Percentiles rank a stretch among this genome's conserved stretches.
These are phyloP conservation scores for Ceyx margarethae DNA, from an alignment of 2,113 vertebrate genomes.

Conservation along the genomic window DNA sequence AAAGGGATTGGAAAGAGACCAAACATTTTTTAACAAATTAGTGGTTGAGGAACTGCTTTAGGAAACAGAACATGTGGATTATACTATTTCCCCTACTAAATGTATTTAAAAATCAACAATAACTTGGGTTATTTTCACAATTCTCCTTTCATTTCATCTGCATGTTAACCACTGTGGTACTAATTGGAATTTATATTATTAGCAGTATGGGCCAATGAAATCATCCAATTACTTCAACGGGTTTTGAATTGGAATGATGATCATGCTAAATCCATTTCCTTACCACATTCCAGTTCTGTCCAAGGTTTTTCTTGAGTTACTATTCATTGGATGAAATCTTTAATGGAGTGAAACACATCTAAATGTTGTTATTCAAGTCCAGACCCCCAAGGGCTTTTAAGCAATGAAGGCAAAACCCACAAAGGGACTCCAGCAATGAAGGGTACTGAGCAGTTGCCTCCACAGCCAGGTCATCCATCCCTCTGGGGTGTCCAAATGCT, in stretches of 20 bases:
- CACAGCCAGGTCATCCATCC: background rate
- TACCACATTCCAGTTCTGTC: background rate
- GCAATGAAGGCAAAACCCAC: background rate
- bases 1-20: background rate
- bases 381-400: background rate
- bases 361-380: background rate
- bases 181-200: background rate
- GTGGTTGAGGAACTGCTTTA: background rate
- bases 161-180: background rate
- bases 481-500: background rate
- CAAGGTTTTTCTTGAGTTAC: background rate
- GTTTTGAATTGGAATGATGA: background rate
- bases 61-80: background rate
- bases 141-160: background rate
- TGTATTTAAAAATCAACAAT: background rate
- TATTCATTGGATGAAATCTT: background rate
- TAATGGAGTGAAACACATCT: background rate
- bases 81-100: background rate
- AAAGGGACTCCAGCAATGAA: background rate
- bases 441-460: background rate
- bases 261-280: background rate
- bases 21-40: background rate
- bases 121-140: background rate
- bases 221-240: background rate
- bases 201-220: background rate